Evolutionary conservation across 2,888 invertebrate species (phyloP), one percentile per base, ranked within the genome.

Genomic region (Apodemia duryi): DNA sequence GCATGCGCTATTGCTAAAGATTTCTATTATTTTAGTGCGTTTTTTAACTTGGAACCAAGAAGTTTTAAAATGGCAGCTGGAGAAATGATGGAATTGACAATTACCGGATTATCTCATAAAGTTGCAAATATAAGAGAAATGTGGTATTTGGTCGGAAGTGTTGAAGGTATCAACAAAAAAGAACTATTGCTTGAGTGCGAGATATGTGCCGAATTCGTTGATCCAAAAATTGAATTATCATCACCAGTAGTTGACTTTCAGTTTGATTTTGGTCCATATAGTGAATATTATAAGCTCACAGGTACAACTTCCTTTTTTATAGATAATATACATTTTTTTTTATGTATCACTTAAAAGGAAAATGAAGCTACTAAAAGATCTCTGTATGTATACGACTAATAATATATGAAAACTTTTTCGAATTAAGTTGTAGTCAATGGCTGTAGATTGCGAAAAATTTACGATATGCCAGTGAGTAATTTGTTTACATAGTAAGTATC

Each of bases 61-160:
- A 68, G 71, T 57, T 86, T 93, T 67, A 92, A 92, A 79, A 78
- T 94, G 73, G 80, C 78, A 21, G 81, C 87, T 1, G 86, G 88
- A 65, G 90, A 93, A 75, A 88, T 85, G 69, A 67, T 85, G 5
- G 84, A 85, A 54, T 73, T 91, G 54, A 76, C 76, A n/a, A 73
- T 93, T 70, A 84, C 84, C 2, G 92, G 87, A 2, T 66, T 80
- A 21, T 86, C 86, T 1, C 70, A 81, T 63, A 90, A 86, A 79
- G 83, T 86, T 1, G 80, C 86, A 51, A 81, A 77, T 1, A 69
- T 93, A 0, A 85, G 85, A 66, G 94, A 94, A 79, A 86, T 86
- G 73, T 94, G 94, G 92, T 93, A 93, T 77, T 85, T 94, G 68
- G 86, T 93, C 63, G 93, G 93, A 13, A 84, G 90, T 61, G 87